Evolutionary conservation across 2,113 vertebrate genomes (phyloP).

Genomic region (Guaruba guarouba): DNA sequence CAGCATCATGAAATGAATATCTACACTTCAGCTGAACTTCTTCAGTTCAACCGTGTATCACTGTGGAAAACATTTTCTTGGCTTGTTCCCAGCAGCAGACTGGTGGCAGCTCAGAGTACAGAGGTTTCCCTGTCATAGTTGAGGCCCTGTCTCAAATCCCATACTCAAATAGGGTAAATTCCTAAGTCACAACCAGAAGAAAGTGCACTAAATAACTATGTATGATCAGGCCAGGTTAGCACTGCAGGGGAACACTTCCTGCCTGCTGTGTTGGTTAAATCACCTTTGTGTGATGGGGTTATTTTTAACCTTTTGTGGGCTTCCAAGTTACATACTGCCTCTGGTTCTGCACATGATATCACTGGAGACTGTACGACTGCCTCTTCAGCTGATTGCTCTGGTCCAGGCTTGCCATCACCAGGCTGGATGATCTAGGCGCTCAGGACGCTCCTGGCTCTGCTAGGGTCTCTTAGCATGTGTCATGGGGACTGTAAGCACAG

Average conservation of each 20-base stretch:
- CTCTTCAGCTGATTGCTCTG: neutral
- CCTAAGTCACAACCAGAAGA: neutral
- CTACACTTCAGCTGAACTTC: neutral
- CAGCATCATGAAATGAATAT: neutral
- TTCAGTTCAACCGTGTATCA: neutral
- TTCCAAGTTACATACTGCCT: neutral
- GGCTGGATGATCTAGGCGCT: accelerated
- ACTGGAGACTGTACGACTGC: accelerated
- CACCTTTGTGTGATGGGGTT: neutral
- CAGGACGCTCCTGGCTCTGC: neutral
- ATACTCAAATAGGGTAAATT: neutral
- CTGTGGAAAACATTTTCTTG: neutral
- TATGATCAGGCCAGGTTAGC: neutral
- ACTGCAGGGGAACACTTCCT: neutral
- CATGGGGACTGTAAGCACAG: neutral
- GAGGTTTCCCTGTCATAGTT: neutral
- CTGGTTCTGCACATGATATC: neutral
- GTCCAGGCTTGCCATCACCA: no score
- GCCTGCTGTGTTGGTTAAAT: neutral
- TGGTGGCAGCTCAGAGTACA: neutral
- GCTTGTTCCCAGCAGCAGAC: neutral
- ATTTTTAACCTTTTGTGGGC: neutral
- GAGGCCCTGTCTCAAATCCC: neutral
- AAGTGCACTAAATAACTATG: neutral
- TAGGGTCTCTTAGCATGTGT: neutral